Conservation (phyloP, 1,140 invertebrate genomes). For the Eufriesea mexicana region DNA sequence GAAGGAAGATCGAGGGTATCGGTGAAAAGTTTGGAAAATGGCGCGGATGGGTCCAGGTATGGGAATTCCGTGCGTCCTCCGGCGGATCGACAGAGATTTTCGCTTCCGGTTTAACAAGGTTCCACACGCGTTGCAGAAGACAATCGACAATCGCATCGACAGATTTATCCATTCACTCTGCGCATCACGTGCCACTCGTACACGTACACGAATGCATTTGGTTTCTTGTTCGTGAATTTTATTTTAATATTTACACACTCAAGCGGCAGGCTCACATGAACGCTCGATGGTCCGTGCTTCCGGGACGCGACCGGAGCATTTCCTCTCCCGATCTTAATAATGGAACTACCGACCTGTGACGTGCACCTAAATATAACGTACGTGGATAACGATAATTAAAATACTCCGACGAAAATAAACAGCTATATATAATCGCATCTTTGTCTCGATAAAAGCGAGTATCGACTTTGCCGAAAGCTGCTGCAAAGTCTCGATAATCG, state of each 20-base stretch:
- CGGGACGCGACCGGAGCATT: conserved; percentile 27
- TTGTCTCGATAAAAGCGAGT: too few species aligned
- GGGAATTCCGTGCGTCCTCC: conserved; percentile 24
- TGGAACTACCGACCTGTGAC: too few species aligned
- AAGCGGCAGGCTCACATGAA: conserved; percentile 63
- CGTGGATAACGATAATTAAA: too few species aligned
- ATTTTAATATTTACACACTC: conserved; percentile 62
- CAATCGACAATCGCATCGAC: conserved; percentile 40
- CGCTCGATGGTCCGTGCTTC: conserved; percentile 34
- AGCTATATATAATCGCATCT: too few species aligned
- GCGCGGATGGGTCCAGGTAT: neutral
- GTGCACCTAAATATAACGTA: too few species aligned
- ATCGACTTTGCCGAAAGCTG: too few species aligned
- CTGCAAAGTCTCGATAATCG: too few species aligned
- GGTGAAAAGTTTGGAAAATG: neutral
- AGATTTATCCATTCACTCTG: conserved; percentile 30
- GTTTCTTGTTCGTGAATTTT: conserved; percentile 41
- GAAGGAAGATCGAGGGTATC: neutral
- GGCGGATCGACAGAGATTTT: conserved; percentile 1
- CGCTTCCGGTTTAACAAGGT: conserved; percentile 12
- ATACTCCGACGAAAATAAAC: too few species aligned
- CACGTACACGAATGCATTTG: conserved; percentile 49
- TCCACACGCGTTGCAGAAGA: neutral
- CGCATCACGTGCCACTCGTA: conserved; percentile 38
- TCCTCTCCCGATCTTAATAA: neutral